Percentiles rank a stretch among this genome's conserved stretches.
These are phyloP conservation scores for Platycheirus rosarum DNA, from an alignment of 2,888 invertebrate species.

Conservation along the genomic window DNA sequence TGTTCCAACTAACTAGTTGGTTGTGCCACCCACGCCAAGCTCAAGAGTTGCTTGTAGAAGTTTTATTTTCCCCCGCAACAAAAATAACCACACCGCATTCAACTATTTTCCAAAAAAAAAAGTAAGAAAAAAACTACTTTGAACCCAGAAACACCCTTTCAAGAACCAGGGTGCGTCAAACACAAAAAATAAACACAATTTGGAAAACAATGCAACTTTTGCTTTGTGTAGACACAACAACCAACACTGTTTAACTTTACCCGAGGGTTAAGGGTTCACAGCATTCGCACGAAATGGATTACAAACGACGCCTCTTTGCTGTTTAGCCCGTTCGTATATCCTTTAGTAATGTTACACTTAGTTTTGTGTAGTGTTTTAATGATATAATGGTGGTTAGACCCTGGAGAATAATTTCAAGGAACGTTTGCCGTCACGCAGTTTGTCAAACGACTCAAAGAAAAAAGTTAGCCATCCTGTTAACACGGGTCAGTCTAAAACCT, in stretches of 20 bases:
- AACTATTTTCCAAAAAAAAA: slow-evolving; percentile 43
- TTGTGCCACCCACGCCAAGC: not conserved
- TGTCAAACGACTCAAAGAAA: no score
- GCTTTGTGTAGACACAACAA: slow-evolving; percentile 61
- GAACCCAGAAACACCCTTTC: slow-evolving; percentile 49
- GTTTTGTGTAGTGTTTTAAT: slow-evolving; percentile 31
- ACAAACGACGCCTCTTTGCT: slow-evolving; percentile 28
- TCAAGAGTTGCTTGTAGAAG: slow-evolving; percentile 23
- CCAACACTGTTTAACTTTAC: slow-evolving; percentile 44
- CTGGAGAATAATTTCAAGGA: not conserved
- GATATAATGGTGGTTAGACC: not conserved
- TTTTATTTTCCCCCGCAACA: slow-evolving; percentile 31
- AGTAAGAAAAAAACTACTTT: slow-evolving; percentile 57
- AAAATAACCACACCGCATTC: slow-evolving; percentile 40
- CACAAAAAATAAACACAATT: slow-evolving; percentile 13
- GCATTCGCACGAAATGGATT: slow-evolving; percentile 29
- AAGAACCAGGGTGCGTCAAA: slow-evolving; percentile 3
- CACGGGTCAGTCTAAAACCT: no score
- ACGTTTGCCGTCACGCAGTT: no score
- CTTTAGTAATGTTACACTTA: not conserved
- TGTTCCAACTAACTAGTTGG: not conserved
- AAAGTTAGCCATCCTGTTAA: no score
- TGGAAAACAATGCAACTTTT: slow-evolving; percentile 57
- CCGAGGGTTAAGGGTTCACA: slow-evolving; percentile 31
- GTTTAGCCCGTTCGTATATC: not conserved